Evolutionary conservation across 2,797 vertebrate genomes (phyloP), one percentile per base, ranked within the genome.

Genomic region (Peromyscus aztecus): DNA sequence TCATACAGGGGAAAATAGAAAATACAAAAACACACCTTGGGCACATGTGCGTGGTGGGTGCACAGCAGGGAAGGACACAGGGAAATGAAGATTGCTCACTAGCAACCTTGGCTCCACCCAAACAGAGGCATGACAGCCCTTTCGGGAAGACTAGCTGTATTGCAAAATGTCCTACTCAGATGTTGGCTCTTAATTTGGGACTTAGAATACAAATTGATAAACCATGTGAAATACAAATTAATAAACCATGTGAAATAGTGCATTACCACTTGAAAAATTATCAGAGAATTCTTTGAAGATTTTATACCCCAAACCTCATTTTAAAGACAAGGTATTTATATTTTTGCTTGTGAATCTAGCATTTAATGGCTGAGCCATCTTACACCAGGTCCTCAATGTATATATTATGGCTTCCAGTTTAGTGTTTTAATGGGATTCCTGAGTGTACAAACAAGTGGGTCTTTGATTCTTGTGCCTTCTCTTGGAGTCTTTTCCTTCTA

Each of bases 251-350:
- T 27, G 1, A 59, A 90, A 29, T n/a, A 69, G 24, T 52, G 12
- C 8, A 52, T 37, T 43, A 17, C 23, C 63, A 82, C 31, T 73
- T 75, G 37, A 73, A 71, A 80, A 40, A 11, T 63, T 81, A 86
- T 75, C 49, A 75, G 49, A 89, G 76, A 82, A 87, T 90, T 95
- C 65, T 52, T 37, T 37, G 81, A 93, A 69, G 34, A 75, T 87
- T 90, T 81, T 40, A 82, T 69, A 69, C 13, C 34, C 27, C 61
- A 67, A 43, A 59, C 2, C 49, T 78, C 37, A 94, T 29, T n/a
- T 94, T 83, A 59, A 91, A 96, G 90, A 69, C 63, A 29, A 90
- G 34, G 1, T 65, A 34, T 92, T 61, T 61, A 29, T 40, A 61
- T 37, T 59, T 43, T 83, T 63, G 14, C 8, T 63, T 43, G 57